phyloP scores from a whole-genome alignment of 2,797 vertebrate species.

The Labroides dimidiatus region DNA sequence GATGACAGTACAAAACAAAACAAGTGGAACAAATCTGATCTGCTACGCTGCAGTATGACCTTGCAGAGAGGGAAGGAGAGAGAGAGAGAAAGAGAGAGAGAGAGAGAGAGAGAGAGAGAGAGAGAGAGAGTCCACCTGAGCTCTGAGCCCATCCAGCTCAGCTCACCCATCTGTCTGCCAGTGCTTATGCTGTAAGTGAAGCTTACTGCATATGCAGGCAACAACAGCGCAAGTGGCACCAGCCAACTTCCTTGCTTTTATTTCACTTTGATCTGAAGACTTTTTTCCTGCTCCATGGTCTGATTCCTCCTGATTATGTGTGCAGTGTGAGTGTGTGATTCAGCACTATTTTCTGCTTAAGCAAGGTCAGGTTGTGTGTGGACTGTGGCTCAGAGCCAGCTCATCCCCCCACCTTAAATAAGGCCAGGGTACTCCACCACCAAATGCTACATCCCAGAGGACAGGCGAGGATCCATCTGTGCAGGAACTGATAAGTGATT shows the following conservation, averaged over 20 bases:
- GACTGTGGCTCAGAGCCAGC: slow-evolving; percentile 37
- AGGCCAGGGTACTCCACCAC: not conserved
- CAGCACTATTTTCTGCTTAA: slow-evolving; percentile 64
- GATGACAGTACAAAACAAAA: slow-evolving; percentile 42
- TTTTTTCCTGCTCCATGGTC: not conserved
- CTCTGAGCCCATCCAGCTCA: slow-evolving; percentile 76
- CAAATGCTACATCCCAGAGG: slow-evolving; percentile 10
- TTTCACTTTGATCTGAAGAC: slow-evolving; percentile 24
- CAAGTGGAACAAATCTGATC: slow-evolving; percentile 50
- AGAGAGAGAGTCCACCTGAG: slow-evolving; percentile 66
- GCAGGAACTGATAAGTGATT: slow-evolving; percentile 15
- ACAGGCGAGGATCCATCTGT: slow-evolving; percentile 13
- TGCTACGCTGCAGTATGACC: slow-evolving; percentile 77
- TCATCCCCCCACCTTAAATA: slow-evolving; percentile 14
- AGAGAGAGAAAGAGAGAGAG: slow-evolving; percentile 19
- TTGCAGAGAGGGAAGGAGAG: slow-evolving; percentile 55
- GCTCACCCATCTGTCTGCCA: slow-evolving; percentile 75
- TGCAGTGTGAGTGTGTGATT: slow-evolving; percentile 55
- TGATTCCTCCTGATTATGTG: not conserved
- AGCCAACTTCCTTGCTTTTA: slow-evolving; percentile 4
- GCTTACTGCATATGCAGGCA: slow-evolving; percentile 52
- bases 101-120: slow-evolving; percentile 33
- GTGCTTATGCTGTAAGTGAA: slow-evolving; percentile 60
- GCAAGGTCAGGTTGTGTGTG: slow-evolving; percentile 50
- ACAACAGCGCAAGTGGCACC: slow-evolving; percentile 17